Evolutionary conservation across 2,113 vertebrate species (phyloP), one percentile per base, ranked within the genome.

Genomic region (Corythaixoides concolor): DNA sequence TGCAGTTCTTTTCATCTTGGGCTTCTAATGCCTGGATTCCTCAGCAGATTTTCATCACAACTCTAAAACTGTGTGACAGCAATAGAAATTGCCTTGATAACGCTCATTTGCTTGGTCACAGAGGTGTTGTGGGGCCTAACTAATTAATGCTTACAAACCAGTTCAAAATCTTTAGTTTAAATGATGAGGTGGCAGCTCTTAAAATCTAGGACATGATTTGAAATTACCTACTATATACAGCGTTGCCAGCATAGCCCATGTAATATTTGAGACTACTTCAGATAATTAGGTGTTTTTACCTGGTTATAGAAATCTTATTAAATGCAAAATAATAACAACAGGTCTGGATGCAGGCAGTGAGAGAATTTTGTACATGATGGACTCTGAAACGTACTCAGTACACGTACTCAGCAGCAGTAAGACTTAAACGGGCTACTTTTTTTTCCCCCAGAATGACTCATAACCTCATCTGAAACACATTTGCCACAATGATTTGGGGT

Each of bases 391-490:
- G 35, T 63, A 53, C 72, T 74, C 21, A 11, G 45, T 39, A 52
- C 0, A 0, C 45, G 35, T 49, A 77, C 52, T 67, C 43, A 43
- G 17, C 39, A 70, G 43, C 33, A 77, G 45, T 26, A 53, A 81
- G 33, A 64, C 60, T 84, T 83, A 39, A 87, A 92, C 32, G 52
- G 56, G 56, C 47, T 89, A 68, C 56, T 75, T 92, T 79, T 92
- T 79, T 79, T 85, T 89, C 73, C 21, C 56, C 73, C 30, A 28
- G 77, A 95, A 72, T 56, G 68, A 89, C 62, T 87, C 56, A 90
- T 35, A 85, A 52, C 74, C 67, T 91, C 78, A 91, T 72, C 76
- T 85, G 64, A 95, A 94, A 87, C 39, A 64, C 64, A 75, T 95
- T 95, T 94, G 24, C 82, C 4, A 11, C 60, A n/a, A 19, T 64